Evolutionary conservation across 2,888 invertebrate species (phyloP).

Genomic region (Zaprionus obscuricornis): DNA sequence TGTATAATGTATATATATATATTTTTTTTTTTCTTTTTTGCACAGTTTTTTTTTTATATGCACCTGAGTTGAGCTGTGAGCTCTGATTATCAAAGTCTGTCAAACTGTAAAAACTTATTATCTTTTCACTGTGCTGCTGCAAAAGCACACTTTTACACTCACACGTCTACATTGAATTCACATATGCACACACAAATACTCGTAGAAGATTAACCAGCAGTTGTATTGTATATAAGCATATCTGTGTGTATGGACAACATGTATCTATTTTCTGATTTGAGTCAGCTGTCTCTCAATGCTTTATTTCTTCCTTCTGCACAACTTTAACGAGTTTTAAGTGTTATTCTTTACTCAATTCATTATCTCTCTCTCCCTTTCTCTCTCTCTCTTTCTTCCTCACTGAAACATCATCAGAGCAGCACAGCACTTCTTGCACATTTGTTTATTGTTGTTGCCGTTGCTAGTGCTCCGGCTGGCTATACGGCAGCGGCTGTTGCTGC

Average conservation of each 20-base stretch:
- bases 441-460: slow-evolving; percentile 59
- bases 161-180: too few species aligned
- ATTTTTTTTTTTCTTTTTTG: neutral
- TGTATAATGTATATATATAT: too few species aligned
- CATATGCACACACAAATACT: too few species aligned
- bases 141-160: slow-evolving; percentile 4
- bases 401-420: slow-evolving; percentile 7
- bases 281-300: slow-evolving; percentile 68
- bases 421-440: slow-evolving; percentile 73
- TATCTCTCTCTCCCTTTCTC: too few species aligned
- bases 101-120: slow-evolving; percentile 47
- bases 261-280: slow-evolving; percentile 51
- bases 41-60: slow-evolving; percentile 15
- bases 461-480: neutral
- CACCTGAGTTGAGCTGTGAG: slow-evolving; percentile 38
- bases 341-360: slow-evolving; percentile 66
- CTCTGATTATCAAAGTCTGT: slow-evolving; percentile 11
- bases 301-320: slow-evolving; percentile 66
- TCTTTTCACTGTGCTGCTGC: slow-evolving; percentile 20
- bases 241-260: slow-evolving; percentile 32
- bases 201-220: too few species aligned
- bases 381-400: slow-evolving; percentile 32
- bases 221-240: slow-evolving; percentile 3
- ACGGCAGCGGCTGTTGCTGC: slow-evolving; percentile 27
- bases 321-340: slow-evolving; percentile 72